Evolutionary conservation across 2,888 invertebrate species (phyloP).

Genomic region (Drosophila mimica): DNA sequence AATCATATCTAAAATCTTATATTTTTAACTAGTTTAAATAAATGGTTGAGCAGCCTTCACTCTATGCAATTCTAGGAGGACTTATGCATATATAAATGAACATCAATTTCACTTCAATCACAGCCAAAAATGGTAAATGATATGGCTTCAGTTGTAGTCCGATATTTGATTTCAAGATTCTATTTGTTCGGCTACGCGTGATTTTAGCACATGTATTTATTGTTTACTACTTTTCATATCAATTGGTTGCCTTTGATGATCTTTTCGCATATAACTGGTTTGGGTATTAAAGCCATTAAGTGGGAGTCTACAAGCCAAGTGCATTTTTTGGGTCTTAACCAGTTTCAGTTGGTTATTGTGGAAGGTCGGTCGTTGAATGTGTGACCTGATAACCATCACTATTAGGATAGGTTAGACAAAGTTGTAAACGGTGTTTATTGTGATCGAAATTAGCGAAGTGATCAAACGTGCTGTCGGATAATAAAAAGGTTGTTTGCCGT

Average conservation of each 20-base stretch:
- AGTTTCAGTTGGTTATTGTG: conserved; percentile 82
- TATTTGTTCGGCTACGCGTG: conserved; percentile 13
- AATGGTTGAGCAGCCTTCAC: neutral
- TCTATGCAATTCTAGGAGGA: neutral
- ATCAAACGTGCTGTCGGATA: neutral
- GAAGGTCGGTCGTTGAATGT: conserved; percentile 79
- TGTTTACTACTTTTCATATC: conserved; percentile 31
- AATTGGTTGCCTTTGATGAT: conserved; percentile 11
- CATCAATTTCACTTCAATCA: neutral
- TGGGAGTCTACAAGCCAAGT: conserved; percentile 53
- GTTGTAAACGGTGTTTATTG: neutral
- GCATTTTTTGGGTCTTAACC: conserved; percentile 59
- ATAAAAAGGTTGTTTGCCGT: neutral
- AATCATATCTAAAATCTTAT: neutral
- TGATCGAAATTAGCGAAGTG: neutral
- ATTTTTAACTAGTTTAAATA: neutral
- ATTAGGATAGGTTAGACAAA: conserved; percentile 34
- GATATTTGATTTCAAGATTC: conserved; percentile 11
- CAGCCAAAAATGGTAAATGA: conserved; percentile 13
- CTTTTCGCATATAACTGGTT: conserved; percentile 16
- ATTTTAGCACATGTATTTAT: conserved; percentile 67
- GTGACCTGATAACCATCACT: conserved; percentile 5
- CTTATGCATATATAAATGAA: neutral
- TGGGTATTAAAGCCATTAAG: neutral
- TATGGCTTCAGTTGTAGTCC: neutral